phyloP scores from a whole-genome alignment of 2,888 invertebrate species.

The Agrotis segetum region DNA sequence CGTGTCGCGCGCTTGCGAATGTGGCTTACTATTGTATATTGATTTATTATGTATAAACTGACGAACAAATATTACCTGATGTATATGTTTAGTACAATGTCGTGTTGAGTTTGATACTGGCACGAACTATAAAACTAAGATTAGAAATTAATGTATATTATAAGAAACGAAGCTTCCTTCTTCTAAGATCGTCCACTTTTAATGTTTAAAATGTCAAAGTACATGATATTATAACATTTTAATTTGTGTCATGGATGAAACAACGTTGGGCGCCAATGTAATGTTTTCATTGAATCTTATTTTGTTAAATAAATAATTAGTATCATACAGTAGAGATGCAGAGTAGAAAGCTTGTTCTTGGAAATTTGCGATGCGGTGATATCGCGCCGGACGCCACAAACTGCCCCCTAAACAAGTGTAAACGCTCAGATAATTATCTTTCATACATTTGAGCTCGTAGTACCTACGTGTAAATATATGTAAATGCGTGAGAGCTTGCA shows the following conservation, averaged over 20 bases:
- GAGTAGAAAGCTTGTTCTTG: neutral
- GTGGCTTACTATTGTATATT: conserved; percentile 38
- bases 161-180: conserved; percentile 64
- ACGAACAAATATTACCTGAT: conserved; percentile 59
- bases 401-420: no score
- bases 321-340: neutral
- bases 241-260: neutral
- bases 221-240: neutral
- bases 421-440: no score
- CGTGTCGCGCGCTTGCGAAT: neutral
- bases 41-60: conserved; percentile 37
- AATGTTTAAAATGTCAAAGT: conserved; percentile 25
- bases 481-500: no score
- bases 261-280: neutral
- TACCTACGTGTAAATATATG: no score
- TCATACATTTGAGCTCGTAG: no score
- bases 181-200: conserved; percentile 55
- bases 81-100: conserved; percentile 63
- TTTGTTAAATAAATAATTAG: neutral
- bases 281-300: neutral
- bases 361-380: no score
- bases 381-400: no score
- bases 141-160: conserved; percentile 47
- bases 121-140: conserved; percentile 55
- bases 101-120: conserved; percentile 43